Percentiles rank a stretch among this genome's conserved stretches.
Evolutionary conservation across 2,113 vertebrate genomes (phyloP).

Genomic region (Ptychochromis oligacanthus): DNA sequence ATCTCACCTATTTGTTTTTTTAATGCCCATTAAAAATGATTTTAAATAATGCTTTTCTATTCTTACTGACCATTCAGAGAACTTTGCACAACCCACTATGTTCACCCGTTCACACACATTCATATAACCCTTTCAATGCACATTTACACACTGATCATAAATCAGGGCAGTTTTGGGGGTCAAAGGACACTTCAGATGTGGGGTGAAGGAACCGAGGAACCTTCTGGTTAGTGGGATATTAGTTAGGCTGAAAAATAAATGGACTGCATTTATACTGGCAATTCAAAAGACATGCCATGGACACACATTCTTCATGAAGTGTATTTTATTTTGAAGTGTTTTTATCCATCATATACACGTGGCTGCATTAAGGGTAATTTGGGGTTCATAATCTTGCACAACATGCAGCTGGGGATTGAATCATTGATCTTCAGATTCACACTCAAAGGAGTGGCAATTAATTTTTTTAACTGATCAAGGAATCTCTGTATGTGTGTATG

Average conservation of each 20-base stretch:
- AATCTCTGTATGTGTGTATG: background rate
- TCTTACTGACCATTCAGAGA: background rate
- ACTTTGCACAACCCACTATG: background rate
- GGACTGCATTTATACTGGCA: background rate
- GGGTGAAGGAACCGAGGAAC: background rate
- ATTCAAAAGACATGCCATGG: background rate
- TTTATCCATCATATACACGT: background rate
- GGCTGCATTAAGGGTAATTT: background rate
- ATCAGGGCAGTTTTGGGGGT: background rate
- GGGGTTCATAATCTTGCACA: background rate
- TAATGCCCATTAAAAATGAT: background rate
- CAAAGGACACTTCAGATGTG: background rate
- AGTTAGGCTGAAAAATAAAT: background rate
- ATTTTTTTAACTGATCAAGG: background rate
- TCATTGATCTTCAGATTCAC: background rate
- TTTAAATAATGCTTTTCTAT: background rate
- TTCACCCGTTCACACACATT: background rate
- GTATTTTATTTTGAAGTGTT: background rate
- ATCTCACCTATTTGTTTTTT: background rate
- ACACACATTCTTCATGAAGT: background rate
- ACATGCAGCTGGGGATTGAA: background rate
- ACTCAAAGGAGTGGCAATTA: fast-evolving
- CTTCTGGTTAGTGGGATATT: background rate
- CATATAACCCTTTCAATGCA: background rate
- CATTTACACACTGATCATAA: background rate